phyloP scores from a whole-genome alignment of 2,113 vertebrate genomes.

The Butastur rufipennis region DNA sequence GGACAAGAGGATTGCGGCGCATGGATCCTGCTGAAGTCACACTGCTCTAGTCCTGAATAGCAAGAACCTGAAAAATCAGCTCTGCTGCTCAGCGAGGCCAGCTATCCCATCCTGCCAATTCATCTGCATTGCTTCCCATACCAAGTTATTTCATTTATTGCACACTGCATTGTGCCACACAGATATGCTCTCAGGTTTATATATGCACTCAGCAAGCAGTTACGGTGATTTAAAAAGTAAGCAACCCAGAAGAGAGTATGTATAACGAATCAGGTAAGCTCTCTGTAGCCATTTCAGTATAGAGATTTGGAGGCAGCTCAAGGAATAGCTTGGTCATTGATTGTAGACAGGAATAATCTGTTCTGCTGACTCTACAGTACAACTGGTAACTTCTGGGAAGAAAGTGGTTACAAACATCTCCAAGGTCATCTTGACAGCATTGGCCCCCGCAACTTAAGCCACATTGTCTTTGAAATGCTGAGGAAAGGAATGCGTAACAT shows the following conservation, averaged over 20 bases:
- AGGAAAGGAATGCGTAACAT: not conserved
- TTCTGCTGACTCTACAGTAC: not conserved
- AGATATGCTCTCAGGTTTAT: not conserved
- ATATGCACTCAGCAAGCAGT: not conserved
- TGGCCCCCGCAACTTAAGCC: not conserved
- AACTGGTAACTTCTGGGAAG: not conserved
- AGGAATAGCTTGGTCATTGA: not conserved
- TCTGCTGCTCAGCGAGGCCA: not conserved
- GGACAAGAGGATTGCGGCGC: too few species aligned
- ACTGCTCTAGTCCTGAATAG: not conserved
- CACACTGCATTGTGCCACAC: accelerated
- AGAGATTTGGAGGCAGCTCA: not conserved
- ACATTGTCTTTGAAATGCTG: not conserved
- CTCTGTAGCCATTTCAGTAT: not conserved
- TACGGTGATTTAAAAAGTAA: not conserved
- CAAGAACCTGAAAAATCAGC: not conserved
- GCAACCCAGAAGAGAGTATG: not conserved
- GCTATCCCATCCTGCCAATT: not conserved
- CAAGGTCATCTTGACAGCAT: not conserved
- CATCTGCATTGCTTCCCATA: not conserved
- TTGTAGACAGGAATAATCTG: not conserved
- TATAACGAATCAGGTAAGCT: not conserved
- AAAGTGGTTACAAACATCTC: not conserved
- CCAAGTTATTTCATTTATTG: not conserved
- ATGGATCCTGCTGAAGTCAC: accelerated